Base-by-base conservation (phyloP, 2,888 invertebrate genomes). In the Hedya salicella region DNA sequence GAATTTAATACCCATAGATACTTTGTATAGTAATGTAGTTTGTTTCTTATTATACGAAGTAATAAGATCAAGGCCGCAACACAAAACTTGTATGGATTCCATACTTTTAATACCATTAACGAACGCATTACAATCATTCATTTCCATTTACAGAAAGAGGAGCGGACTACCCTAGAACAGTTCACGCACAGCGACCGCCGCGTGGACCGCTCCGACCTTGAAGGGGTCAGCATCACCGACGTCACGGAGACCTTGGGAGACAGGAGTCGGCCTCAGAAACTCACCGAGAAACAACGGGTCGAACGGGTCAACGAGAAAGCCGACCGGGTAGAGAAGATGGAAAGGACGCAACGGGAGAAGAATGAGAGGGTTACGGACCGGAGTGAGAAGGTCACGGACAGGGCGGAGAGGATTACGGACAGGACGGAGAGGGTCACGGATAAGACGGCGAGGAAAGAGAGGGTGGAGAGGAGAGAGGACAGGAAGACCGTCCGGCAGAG, bases 401-500 rank as follows among this genome's bases (percentile, higher is more conserved):
- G 69, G 30, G 71, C 74, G 6, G 62, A 52, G 13, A 63, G 30
- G 11, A 14, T 17, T 13, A n/a, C 53, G 64, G 69, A 61, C 54
- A 62, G 44, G 32, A 67, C 30, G 14, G 59, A 65, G 25, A 59
- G 39, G 5, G 21, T 42, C 13, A 19, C 14, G 21, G 40, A 54
- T n/a, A 42, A 14, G 53, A 68, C 60, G 52, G 67, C 67, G 16
- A 71, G 68, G 21, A 68, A 71, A 74, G 76, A 79, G 46, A 78
- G 75, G 56, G 68, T 73, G 30, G 81, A 82, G 66, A 76, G 77
- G 62, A 84, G 85, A 39, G 86, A 86, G 30, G 87, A 89, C 54
- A 88, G 82, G 77, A 88, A 90, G 72, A 87, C 94, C 6, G 93
- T 94, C 21, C 91, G 95, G n/a, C 93, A 95, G 74, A 95, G 95